A percentile compares a stretch with the other conserved stretches of the same genome.
These are phyloP conservation scores for Lethrus apterus DNA, from an alignment of 1,140 invertebrate species.

Conservation along the genomic window DNA sequence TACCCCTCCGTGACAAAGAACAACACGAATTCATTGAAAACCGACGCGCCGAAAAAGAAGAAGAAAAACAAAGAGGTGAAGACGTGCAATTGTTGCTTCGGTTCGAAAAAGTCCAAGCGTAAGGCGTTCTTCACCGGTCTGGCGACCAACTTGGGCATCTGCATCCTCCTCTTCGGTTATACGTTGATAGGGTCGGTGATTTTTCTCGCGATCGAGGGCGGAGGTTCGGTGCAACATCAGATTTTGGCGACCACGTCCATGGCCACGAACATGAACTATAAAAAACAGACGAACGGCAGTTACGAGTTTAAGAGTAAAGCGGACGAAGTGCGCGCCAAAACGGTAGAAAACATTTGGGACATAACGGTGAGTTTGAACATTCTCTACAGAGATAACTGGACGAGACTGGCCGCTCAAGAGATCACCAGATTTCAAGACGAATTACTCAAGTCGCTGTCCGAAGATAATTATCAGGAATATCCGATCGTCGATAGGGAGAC, in stretches of 20 bases:
- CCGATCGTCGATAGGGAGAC: conserved; percentile 42
- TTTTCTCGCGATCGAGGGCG: conserved; percentile 83
- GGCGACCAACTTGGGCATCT: conserved; percentile 82
- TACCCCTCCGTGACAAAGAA: conserved; percentile 32
- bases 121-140: conserved; percentile 61
- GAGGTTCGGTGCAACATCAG: conserved; percentile 52
- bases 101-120: conserved; percentile 50
- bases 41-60: conserved; percentile 28
- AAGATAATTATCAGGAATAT: conserved; percentile 57
- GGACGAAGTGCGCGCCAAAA: conserved; percentile 61
- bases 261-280: conserved; percentile 21
- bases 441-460: conserved; percentile 67
- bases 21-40: conserved; percentile 42
- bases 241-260: conserved; percentile 36
- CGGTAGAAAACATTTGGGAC: conserved; percentile 88
- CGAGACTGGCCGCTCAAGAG: conserved; percentile 74
- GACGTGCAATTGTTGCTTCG: conserved; percentile 59
- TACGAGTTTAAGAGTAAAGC: conserved; percentile 39
- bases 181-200: conserved; percentile 86
- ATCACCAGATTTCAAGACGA: conserved; percentile 84
- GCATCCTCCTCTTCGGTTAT: conserved; percentile 79
- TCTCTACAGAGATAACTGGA: conserved; percentile 93
- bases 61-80: conserved; percentile 33
- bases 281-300: conserved; percentile 30
- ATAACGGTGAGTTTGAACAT: conserved; percentile 91